Evolutionary conservation across 1,140 invertebrate species (phyloP), one percentile per base, ranked within the genome.

Genomic region (Procambarus virginalis): DNA sequence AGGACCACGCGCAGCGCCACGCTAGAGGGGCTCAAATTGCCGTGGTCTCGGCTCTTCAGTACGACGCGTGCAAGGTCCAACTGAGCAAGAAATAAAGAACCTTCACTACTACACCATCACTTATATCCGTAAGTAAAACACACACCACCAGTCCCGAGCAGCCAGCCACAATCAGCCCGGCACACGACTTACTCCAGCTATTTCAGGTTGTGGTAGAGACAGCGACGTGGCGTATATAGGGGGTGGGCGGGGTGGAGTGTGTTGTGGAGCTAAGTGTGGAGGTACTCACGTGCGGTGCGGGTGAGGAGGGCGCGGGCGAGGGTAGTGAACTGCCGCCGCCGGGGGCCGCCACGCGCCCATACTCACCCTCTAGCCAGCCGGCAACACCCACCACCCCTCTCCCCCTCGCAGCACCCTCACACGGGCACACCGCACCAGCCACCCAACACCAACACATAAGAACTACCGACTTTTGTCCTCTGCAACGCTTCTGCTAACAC

Each of bases 1-100:
- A 14, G 49, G 46, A 49, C 55, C 55, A 17, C 34, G 14, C 14
- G 58, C 17, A 3, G 6, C 46, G 2, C 22, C 46, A 45, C 34
- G 12, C 5, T 22, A 75, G 64, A 68, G 2, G 48, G 12, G 45
- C 79, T 58, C 83, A 85, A 85, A 90, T 86, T 90, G 89, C 89
- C 89, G 89, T 83, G 85, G 83, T 90, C 76, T 76, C 49, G 82
- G 79, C 60, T 90, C 81, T 70, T 82, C 70, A 84, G 58, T 83
- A 90, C 89, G 82, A 90, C 89, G 82, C 89, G n/a, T 85, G 58
- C 88, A 85, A 90, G 89, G 89, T 55, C 84, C 83, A 90, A 79
- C 82, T 85, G 83, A 85, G n/a, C 89, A 85, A 64, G 49, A 79
- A 90, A 73, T 73, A 85, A 85, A 77, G 4, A 48, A 46, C 49